Evolutionary conservation across 2,113 vertebrate species (phyloP).

Genomic region (Protobothrops mucrosquamatus): DNA sequence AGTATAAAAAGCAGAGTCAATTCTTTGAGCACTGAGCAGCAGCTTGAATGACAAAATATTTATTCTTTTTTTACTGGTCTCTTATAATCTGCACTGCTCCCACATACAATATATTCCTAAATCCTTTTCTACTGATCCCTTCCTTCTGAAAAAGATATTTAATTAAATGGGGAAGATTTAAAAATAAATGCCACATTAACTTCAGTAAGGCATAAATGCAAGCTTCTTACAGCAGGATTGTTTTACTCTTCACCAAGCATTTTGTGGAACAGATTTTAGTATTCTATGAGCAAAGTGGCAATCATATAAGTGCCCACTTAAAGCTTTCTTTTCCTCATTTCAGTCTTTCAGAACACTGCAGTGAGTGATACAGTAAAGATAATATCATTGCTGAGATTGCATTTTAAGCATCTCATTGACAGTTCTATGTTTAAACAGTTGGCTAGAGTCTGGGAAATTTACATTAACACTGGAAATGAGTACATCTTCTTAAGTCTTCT

Average conservation of each 20-base stretch:
- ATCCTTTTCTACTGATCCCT: not conserved
- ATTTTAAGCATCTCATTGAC: constrained; percentile 65
- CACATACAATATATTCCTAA: not conserved
- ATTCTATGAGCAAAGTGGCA: constrained; percentile 55
- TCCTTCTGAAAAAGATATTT: not conserved
- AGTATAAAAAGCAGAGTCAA: not conserved
- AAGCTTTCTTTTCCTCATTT: constrained; percentile 48
- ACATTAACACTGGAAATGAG: constrained; percentile 45
- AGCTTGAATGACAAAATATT: not conserved
- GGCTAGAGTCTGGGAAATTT: constrained; percentile 57
- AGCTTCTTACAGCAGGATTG: constrained; percentile 29
- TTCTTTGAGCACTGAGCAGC: not conserved
- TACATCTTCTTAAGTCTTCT: constrained; percentile 26
- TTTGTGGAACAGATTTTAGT: constrained; percentile 39
- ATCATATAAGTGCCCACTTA: constrained; percentile 66
- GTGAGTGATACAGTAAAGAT: constrained; percentile 54
- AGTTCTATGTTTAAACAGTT: constrained; percentile 66
- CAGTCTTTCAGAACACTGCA: constrained; percentile 48
- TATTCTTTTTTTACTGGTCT: not conserved
- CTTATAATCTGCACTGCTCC: not conserved
- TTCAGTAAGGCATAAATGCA: constrained; percentile 13
- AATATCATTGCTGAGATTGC: constrained; percentile 61
- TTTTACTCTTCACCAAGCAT: constrained; percentile 13
- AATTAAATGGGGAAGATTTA: not conserved
- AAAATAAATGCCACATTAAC: not conserved